Base-by-base conservation (phyloP, 1,140 invertebrate species). In the Trachymyrmex septentrionalis region DNA sequence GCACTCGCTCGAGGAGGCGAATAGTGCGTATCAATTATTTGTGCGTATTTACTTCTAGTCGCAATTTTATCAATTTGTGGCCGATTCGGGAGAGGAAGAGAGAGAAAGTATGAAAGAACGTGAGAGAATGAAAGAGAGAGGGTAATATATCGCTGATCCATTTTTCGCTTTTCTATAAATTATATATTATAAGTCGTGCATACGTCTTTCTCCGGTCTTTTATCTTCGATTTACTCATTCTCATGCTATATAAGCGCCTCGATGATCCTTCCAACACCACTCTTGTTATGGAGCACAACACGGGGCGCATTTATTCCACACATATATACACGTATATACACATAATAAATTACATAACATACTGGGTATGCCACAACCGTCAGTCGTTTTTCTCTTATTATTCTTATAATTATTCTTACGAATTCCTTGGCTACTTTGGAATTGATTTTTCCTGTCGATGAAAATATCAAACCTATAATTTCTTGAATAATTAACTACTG, bases 131-230 rank as follows among this genome's bases (percentile, higher is more conserved):
- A 69, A 69, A 44, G 34, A 76, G 12, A 67, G 30, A 69, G 27
- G 69, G n/a, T 10, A 69, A 57, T 27, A 55, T 67, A 80, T 87
- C 89, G 73, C 61, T 86, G 88, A 90, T 90, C 78, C 61, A 75
- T 90, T 90, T 85, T 87, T 90, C 88, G 87, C 88, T 89, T 87
- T 89, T 87, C 78, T 76, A 38, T 38, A 9, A 86, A 48, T 63
- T 71, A 21, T 63, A 67, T 67, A 82, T 14, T 78, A 69, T 55
- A 63, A 44, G 12, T 78, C 24, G 27, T 48, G 69, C 48, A 78
- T 77, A 77, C 59, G 59, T 85, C 80, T 78, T 73, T 86, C 57
- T 61, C 55, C 30, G 64, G 3, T 69, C 69, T 86, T 78, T 88
- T 66, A 38, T 34, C 75, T 50, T 86, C 63, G 50, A 81, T 57